Conservation (phyloP, 2,797 vertebrate species). For the Typhlichthys subterraneus region DNA sequence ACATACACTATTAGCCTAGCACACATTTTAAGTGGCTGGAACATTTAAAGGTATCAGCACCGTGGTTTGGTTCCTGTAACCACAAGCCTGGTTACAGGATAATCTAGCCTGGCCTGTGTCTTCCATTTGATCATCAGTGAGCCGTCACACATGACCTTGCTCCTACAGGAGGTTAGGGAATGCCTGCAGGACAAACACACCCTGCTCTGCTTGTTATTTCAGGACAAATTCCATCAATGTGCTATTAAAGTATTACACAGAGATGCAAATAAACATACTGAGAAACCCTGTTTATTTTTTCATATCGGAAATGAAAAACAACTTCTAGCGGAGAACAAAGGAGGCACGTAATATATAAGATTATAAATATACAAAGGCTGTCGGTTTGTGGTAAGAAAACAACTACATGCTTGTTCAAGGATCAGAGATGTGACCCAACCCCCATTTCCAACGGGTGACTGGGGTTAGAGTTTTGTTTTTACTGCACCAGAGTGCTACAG, state of each 20-base stretch:
- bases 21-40: too few species aligned
- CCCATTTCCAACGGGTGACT: constrained; percentile 28
- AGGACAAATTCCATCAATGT: constrained; percentile 39
- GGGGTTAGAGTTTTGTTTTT: constrained; percentile 54
- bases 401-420: constrained; percentile 50
- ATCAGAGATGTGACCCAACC: constrained; percentile 39
- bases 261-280: constrained; percentile 56
- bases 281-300: constrained; percentile 28
- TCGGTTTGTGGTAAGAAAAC: constrained; percentile 42
- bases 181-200: constrained; percentile 37
- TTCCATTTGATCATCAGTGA: constrained; percentile 45
- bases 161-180: constrained; percentile 28
- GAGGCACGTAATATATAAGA: constrained; percentile 8
- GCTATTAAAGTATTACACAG: constrained; percentile 40
- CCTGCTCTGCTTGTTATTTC: constrained; percentile 60
- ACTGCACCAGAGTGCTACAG: constrained; percentile 36
- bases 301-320: constrained; percentile 49
- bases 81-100: constrained; percentile 24
- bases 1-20: too few species aligned
- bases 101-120: constrained; percentile 8
- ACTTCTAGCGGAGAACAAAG: constrained; percentile 57
- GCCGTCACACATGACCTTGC: constrained; percentile 57
- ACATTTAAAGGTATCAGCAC: background rate
- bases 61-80: background rate
- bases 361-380: constrained; percentile 37